Evolutionary conservation across 2,797 vertebrate species (phyloP).

Genomic region (Neomorphus geoffroyi): DNA sequence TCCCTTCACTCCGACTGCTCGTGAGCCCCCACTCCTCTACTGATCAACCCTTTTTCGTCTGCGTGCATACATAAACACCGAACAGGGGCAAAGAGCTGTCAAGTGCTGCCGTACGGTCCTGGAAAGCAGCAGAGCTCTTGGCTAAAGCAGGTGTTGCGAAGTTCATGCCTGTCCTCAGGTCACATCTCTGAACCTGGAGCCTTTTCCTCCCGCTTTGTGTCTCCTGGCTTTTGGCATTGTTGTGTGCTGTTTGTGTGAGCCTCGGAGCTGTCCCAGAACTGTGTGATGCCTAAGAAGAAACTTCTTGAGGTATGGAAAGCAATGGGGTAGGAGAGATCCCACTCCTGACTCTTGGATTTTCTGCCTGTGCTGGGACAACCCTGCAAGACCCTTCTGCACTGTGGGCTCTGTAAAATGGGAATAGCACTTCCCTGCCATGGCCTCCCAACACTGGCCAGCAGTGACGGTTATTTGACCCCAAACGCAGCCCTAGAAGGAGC

Average conservation of each 20-base stretch:
- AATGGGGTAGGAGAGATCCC: fast-evolving
- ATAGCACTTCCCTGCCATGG: fast-evolving
- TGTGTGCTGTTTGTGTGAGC: not conserved
- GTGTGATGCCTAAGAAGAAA: not conserved
- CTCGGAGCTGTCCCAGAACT: not conserved
- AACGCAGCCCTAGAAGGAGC: too few relatives aligned
- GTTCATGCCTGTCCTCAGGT: not conserved
- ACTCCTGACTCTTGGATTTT: not conserved
- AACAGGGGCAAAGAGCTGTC: not conserved
- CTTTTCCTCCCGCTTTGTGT: not conserved
- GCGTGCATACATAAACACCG: not conserved
- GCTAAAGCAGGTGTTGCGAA: not conserved
- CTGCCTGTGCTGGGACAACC: not conserved
- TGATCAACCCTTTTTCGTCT: not conserved
- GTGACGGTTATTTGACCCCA: not conserved
- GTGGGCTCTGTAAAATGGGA: not conserved
- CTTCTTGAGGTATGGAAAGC: not conserved
- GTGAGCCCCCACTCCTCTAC: not conserved
- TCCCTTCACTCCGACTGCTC: constrained; percentile 7
- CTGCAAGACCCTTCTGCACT: not conserved
- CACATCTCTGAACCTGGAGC: not conserved
- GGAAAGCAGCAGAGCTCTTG: not conserved
- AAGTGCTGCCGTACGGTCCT: not conserved
- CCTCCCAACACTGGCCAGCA: not conserved
- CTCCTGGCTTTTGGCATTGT: not conserved